Conservation (phyloP, 2,113 vertebrate genomes). For the Craseonycteris thonglongyai region DNA sequence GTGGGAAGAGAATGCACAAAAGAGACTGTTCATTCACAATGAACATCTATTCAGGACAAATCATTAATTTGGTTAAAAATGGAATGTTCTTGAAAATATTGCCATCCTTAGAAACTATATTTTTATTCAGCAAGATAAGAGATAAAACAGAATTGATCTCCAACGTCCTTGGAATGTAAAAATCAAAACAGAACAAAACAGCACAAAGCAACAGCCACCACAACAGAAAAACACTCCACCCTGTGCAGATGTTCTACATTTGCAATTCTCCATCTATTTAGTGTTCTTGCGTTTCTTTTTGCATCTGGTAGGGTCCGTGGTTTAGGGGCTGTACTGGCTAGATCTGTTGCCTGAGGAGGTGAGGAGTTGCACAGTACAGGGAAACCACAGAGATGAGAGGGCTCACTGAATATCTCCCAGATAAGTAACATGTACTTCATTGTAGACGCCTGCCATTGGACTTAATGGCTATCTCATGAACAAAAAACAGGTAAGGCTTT, state of each 20-base stretch:
- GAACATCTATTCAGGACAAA: neutral
- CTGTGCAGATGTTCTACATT: neutral
- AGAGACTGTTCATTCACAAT: neutral
- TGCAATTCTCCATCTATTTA: neutral
- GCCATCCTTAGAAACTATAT: neutral
- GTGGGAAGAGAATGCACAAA: neutral
- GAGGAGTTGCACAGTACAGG: neutral
- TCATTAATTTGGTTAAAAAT: neutral
- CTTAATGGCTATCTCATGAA: neutral
- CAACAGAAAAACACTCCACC: neutral
- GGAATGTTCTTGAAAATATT: neutral
- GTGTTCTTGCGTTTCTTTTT: neutral
- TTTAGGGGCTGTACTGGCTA: neutral
- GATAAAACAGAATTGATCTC: neutral
- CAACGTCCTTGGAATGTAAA: neutral
- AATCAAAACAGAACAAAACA: neutral
- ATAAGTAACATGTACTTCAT: neutral
- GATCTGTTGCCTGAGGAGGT: neutral
- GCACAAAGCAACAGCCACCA: neutral
- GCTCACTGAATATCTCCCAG: too few species aligned
- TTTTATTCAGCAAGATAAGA: neutral
- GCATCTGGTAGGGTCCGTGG: rapidly evolving
- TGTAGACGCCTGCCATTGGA: neutral
- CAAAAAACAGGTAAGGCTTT: neutral
- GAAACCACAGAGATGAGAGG: neutral